phyloP scores from a whole-genome alignment of 2,797 vertebrate genomes.

The Taeniopygia guttata region DNA sequence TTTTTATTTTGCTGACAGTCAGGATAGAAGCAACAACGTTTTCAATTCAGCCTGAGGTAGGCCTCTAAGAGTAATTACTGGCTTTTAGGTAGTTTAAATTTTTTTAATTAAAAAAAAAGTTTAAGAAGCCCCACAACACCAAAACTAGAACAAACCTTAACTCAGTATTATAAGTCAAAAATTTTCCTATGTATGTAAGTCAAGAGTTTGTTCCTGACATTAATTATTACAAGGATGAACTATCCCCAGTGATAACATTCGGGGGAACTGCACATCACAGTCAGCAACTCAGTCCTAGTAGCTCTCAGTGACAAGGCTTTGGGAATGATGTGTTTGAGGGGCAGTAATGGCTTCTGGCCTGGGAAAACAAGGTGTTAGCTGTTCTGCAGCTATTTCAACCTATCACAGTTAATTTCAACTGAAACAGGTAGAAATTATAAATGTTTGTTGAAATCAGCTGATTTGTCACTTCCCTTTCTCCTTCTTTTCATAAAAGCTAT shows the following conservation, averaged over 20 bases:
- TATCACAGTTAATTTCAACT: background rate
- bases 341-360: background rate
- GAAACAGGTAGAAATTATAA: background rate
- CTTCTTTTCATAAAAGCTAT: background rate
- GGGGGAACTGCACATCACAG: background rate
- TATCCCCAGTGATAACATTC: background rate
- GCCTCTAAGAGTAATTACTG: background rate
- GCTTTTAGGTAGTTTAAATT: background rate
- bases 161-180: background rate
- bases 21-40: background rate
- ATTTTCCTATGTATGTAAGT: background rate
- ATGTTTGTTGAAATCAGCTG: background rate
- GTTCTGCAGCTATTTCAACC: background rate
- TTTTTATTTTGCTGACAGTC: background rate
- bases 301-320: background rate
- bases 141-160: background rate
- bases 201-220: background rate
- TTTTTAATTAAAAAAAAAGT: too few relatives aligned
- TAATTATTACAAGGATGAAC: background rate
- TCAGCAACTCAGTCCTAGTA: background rate
- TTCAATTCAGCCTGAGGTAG: background rate
- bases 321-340: background rate
- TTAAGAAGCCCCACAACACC: rapidly evolving
- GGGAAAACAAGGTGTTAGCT: background rate
- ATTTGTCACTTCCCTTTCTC: background rate